Base-by-base conservation (phyloP, 92 coral and sea anemone genomes). In the Pocillopora meandrina region DNA sequence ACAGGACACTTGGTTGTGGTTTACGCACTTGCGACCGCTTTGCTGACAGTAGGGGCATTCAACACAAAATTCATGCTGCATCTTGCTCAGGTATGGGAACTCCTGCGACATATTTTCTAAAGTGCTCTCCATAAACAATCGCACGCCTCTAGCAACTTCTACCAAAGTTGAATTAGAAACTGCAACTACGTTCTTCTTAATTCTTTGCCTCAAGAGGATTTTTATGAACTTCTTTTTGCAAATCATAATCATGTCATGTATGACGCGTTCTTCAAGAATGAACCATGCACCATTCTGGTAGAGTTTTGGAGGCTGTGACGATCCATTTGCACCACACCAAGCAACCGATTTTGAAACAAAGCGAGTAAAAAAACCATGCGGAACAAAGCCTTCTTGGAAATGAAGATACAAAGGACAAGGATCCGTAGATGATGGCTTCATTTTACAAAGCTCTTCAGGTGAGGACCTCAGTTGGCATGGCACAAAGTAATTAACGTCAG, bases 381-480 rank as follows among this genome's bases (percentile, higher is more conserved):
- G 92, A 19, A 89, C 90, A 75, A 89, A 89, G 3, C 92, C 92
- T 12, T 65, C 89, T 60, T 65, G 81, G 72, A 89, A 89, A 58
- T 78, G 77, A 56, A 89, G 75, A 47, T 78, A 85, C 63, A 89
- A 49, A 13, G 92, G 65, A 14, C 92, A 89, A 7, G 92, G 89
- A 78, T 89, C 92, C 19, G 68, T n/a, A 3, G 67, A 42, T 4
- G 67, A 66, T 19, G 87, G 87, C 18, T 78, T 56, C 17, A 72
- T 58, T 20, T 81, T 56, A 18, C 35, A 3, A 47, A 90, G 78
- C 21, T 12, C 19, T 56, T 70, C 61, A 9, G 93, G 93, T 55
- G 93, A 77, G 16, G 88, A 71, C 31, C 62, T 84, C 20, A 90
- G 88, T 20, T 90, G 93, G 20, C 90, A 87, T 26, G 93, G 93